Evolutionary conservation across 2,888 invertebrate species (phyloP).

Genomic region (Plagodis pulveraria): DNA sequence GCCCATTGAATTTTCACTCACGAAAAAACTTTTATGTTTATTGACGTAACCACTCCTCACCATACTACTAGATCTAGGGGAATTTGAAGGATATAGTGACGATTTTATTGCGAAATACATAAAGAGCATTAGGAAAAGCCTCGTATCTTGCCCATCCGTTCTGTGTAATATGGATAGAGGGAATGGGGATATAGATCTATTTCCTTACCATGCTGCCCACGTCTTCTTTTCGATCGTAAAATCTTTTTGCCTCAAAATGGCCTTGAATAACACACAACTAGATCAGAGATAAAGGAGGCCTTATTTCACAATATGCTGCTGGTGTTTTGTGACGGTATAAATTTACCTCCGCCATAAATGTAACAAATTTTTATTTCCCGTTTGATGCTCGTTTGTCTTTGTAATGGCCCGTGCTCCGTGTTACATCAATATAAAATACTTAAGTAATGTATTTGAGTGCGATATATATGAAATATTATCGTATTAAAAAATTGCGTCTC

Average conservation of each 20-base stretch:
- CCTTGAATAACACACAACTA: conserved; percentile 58
- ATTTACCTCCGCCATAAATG: conserved; percentile 38
- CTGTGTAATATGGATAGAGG: conserved; percentile 51
- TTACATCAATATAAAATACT: conserved; percentile 43
- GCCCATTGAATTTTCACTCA: conserved; percentile 21
- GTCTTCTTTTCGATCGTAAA: conserved; percentile 56
- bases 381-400: conserved; percentile 42
- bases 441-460: conserved; percentile 41
- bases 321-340: conserved; percentile 44
- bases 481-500: conserved; percentile 34
- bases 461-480: conserved; percentile 41
- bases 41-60: conserved; percentile 16
- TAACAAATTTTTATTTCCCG: conserved; percentile 41
- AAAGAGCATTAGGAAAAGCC: conserved; percentile 45
- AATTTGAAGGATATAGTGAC: conserved; percentile 28
- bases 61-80: conserved; percentile 17
- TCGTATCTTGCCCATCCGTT: conserved; percentile 52
- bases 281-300: conserved; percentile 53
- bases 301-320: conserved; percentile 54
- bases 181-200: conserved; percentile 44
- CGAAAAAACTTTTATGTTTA: conserved; percentile 19
- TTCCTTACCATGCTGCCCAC: conserved; percentile 53
- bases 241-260: conserved; percentile 56
- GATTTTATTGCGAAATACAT: conserved; percentile 34
- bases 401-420: conserved; percentile 41